These are phyloP conservation scores for Machaerirhynchus nigripectus DNA, from an alignment of 2,113 vertebrate genomes.

Conservation along the genomic window DNA sequence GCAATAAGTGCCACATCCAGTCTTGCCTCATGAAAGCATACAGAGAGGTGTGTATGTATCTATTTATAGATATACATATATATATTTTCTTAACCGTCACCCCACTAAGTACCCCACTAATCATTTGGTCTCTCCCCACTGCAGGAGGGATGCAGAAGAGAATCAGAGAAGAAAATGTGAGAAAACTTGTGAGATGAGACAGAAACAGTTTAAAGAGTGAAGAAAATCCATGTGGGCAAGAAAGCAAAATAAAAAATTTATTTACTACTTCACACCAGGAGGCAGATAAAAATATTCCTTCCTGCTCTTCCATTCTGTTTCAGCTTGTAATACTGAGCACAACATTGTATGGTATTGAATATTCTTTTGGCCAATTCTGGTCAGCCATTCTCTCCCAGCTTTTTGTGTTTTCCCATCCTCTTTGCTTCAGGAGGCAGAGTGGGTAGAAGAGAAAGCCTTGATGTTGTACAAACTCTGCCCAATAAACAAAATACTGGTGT, in stretches of 20 bases:
- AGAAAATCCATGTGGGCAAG: rapidly evolving
- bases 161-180: background rate
- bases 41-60: rapidly evolving
- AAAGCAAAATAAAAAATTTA: background rate
- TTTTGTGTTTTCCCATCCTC: background rate
- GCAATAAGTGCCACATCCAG: too few species aligned
- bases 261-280: background rate
- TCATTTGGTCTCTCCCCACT: background rate
- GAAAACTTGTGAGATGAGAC: background rate
- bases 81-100: background rate
- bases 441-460: background rate
- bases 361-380: background rate
- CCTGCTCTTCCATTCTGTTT: rapidly evolving
- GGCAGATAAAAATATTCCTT: background rate
- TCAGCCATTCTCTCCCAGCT: background rate
- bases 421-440: rapidly evolving
- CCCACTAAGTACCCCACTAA: background rate
- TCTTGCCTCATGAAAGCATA: background rate
- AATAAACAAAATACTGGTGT: background rate
- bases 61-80: too few species aligned
- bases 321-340: background rate
- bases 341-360: background rate
- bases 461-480: background rate
- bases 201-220: background rate
- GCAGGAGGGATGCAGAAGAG: background rate